These are phyloP conservation scores for Hydrolagus colliei DNA, from an alignment of 2,797 vertebrate genomes.

Conservation along the genomic window DNA sequence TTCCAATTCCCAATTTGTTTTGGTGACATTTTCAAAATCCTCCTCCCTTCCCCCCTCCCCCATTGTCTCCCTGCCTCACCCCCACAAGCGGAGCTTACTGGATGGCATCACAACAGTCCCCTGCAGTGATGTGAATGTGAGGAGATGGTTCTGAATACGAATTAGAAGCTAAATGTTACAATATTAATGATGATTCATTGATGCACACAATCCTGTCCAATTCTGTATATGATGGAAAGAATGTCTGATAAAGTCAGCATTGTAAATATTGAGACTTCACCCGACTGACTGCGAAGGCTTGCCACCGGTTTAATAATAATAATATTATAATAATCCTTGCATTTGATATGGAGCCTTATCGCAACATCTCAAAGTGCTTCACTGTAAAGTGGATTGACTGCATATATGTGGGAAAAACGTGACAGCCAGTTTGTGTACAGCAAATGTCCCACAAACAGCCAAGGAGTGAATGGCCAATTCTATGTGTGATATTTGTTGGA, in stretches of 20 bases:
- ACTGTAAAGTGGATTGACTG: too few species aligned
- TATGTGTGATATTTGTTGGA: too few species aligned
- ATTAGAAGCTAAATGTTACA: conserved; percentile 28
- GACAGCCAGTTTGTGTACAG: too few species aligned
- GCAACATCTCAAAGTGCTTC: too few species aligned
- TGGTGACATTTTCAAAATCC: not conserved
- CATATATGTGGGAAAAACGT: too few species aligned
- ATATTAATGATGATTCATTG: conserved; percentile 14
- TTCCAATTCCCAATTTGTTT: conserved; percentile 1
- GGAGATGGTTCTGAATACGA: conserved; percentile 12
- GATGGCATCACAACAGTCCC: not conserved
- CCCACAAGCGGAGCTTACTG: conserved; percentile 37
- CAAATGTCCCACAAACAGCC: too few species aligned
- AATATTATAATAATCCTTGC: too few species aligned
- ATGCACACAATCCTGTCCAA: not conserved
- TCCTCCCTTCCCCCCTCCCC: not conserved
- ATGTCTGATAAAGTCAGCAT: too few species aligned
- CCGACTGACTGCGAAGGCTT: not conserved
- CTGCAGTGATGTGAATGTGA: conserved; percentile 40
- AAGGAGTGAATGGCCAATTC: too few species aligned
- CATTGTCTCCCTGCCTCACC: not conserved
- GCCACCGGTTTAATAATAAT: too few species aligned
- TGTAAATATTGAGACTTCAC: not conserved
- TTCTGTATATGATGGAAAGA: not conserved
- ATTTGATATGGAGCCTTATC: too few species aligned